Evolutionary conservation across 2,888 invertebrate genomes (phyloP).

Genomic region (Pyralis farinalis): DNA sequence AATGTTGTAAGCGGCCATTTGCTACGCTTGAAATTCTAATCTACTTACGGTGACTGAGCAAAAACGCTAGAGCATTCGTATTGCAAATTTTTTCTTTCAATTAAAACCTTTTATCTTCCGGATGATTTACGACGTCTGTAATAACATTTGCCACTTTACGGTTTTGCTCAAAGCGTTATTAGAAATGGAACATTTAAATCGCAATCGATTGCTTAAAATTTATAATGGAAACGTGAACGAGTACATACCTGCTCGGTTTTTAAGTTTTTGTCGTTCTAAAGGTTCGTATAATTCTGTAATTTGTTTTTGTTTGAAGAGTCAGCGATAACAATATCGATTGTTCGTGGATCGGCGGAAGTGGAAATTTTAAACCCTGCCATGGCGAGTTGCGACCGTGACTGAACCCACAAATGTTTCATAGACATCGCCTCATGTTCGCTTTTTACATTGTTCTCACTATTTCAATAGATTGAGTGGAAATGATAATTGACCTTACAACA

Average conservation of each 20-base stretch:
- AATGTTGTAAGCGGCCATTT: slow-evolving; percentile 62
- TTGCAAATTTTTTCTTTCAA: slow-evolving; percentile 65
- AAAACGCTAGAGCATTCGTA: slow-evolving; percentile 48
- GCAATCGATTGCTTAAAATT: slow-evolving; percentile 25
- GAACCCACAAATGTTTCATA: slow-evolving; percentile 62
- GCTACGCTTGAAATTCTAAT: slow-evolving; percentile 66
- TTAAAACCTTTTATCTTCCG: slow-evolving; percentile 65
- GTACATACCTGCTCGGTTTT: slow-evolving; percentile 8
- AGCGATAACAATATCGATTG: slow-evolving; percentile 71
- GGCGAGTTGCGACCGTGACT: slow-evolving; percentile 66
- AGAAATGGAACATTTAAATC: slow-evolving; percentile 35
- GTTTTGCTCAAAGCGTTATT: slow-evolving; percentile 6
- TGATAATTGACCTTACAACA: slow-evolving; percentile 27
- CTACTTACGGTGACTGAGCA: slow-evolving; percentile 64
- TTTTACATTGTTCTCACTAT: slow-evolving; percentile 45
- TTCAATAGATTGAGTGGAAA: slow-evolving; percentile 39
- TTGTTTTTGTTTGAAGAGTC: slow-evolving; percentile 64
- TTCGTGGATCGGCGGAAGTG: slow-evolving; percentile 68
- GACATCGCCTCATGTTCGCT: slow-evolving; percentile 50
- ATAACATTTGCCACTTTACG: slow-evolving; percentile 31
- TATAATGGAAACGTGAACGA: slow-evolving; percentile 18
- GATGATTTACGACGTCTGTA: slow-evolving; percentile 58
- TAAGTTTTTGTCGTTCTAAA: slow-evolving; percentile 33
- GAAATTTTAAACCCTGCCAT: slow-evolving; percentile 68
- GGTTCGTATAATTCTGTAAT: slow-evolving; percentile 43